Evolutionary conservation across 2,888 invertebrate genomes (phyloP).

Genomic region (Petrolisthes cinctipes): DNA sequence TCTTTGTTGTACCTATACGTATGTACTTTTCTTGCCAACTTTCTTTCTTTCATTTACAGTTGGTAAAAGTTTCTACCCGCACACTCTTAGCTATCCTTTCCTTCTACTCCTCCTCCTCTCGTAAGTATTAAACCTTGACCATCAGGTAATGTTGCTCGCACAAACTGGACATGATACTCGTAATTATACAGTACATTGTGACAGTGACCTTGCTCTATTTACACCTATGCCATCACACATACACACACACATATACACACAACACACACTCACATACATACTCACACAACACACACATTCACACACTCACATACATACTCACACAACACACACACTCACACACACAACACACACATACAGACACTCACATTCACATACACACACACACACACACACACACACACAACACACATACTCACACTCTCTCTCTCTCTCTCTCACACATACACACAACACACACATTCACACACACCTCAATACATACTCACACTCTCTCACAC

Average conservation of each 20-base stretch:
- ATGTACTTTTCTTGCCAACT: conserved; percentile 40
- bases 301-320: no score
- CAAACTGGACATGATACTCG: neutral
- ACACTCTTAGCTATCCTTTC: conserved; percentile 53
- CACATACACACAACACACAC: no score
- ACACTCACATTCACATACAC: no score
- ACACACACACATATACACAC: no score
- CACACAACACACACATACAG: no score
- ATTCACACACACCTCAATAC: no score
- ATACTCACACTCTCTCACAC: neutral
- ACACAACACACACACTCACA: no score
- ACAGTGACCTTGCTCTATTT: no score
- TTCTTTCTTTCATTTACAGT: conserved; percentile 51
- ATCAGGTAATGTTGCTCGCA: conserved; percentile 39
- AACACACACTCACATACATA: no score
- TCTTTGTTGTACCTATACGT: conserved; percentile 4
- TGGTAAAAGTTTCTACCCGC: conserved; percentile 47
- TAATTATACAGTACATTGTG: neutral
- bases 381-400: neutral
- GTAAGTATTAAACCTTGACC: conserved; percentile 46
- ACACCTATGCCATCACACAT: no score
- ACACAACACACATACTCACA: neutral
- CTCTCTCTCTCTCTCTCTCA: no score
- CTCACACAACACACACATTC: no score
- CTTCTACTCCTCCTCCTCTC: conserved; percentile 42